Percentiles rank a stretch among this genome's conserved stretches.
Evolutionary conservation across 2,888 invertebrate species (phyloP).

Genomic region (Pseudanteris insignis): DNA sequence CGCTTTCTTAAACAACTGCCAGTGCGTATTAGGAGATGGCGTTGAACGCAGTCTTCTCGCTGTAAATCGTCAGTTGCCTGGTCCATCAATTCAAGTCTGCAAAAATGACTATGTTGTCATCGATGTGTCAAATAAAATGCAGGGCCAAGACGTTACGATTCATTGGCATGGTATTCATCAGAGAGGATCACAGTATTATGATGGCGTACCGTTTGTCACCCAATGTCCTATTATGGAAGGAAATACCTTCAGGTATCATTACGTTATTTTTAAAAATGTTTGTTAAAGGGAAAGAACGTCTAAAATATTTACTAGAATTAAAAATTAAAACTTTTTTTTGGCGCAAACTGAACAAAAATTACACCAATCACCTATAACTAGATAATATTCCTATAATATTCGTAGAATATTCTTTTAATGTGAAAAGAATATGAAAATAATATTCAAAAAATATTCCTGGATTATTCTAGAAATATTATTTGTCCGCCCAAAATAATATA

Average conservation of each 20-base stretch:
- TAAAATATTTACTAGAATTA: too few species aligned
- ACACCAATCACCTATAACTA: too few species aligned
- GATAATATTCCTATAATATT: too few species aligned
- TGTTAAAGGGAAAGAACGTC: too few species aligned
- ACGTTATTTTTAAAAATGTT: too few species aligned
- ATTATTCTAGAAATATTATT: too few species aligned
- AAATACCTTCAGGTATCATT: constrained; percentile 84
- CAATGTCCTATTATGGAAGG: constrained; percentile 89
- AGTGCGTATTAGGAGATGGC: constrained; percentile 89
- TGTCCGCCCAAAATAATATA: too few species aligned
- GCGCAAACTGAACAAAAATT: too few species aligned
- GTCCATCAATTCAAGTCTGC: constrained; percentile 85
- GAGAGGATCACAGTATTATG: constrained; percentile 83
- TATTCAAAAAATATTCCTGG: too few species aligned
- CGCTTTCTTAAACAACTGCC: constrained; percentile 81
- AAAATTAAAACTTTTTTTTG: too few species aligned
- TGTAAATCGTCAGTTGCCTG: constrained; percentile 88
- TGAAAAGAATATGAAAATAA: too few species aligned
- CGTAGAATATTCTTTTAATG: too few species aligned
- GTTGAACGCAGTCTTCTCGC: constrained; percentile 84
- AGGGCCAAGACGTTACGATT: constrained; percentile 84
- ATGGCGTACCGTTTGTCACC: constrained; percentile 88
- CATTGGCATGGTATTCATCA: constrained; percentile 94
- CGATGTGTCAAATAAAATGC: constrained; percentile 86
- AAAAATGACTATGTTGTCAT: constrained; percentile 86